Conservation (phyloP, 64 coral and sea anemone species). For the Dendrophyllia cribrosa region DNA sequence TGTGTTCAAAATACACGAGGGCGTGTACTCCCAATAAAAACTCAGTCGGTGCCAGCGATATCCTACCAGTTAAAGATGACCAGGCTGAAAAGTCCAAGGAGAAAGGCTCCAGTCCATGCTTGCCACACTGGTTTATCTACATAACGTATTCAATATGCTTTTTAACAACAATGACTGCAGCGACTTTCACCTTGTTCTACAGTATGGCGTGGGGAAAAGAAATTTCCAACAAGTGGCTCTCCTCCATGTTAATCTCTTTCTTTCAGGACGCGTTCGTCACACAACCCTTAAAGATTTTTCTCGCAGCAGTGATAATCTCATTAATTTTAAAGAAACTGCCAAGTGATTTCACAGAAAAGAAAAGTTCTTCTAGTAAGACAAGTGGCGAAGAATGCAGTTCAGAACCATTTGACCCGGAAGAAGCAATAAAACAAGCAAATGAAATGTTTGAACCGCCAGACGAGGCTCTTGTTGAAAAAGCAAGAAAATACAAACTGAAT, state of each 20-base stretch:
- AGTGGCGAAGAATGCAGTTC: neutral
- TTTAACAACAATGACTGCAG: conserved; percentile 37
- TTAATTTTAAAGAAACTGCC: conserved; percentile 64
- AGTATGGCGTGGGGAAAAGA: conserved; percentile 85
- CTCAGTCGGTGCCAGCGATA: neutral
- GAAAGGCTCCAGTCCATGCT: neutral
- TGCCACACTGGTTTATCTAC: conserved; percentile 18
- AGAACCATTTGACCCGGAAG: neutral
- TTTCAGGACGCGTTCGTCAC: conserved; percentile 55
- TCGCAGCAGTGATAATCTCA: conserved; percentile 33
- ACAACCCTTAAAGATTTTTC: conserved; percentile 67
- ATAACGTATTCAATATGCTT: conserved; percentile 77
- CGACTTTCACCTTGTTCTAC: conserved; percentile 79
- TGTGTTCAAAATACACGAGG: neutral
- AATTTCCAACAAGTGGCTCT: conserved; percentile 87
- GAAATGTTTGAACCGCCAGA: conserved; percentile 36
- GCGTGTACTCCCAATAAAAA: neutral
- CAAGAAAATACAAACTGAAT: conserved; percentile 57
- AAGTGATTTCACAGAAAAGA: neutral
- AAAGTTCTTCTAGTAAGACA: neutral
- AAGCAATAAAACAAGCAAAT: neutral
- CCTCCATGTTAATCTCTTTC: conserved; percentile 88
- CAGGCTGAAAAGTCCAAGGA: neutral
- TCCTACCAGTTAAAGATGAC: neutral
- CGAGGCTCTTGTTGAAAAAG: conserved; percentile 50